phyloP scores from a whole-genome alignment of 1,140 invertebrate genomes.

The Brachionus sp. region DNA sequence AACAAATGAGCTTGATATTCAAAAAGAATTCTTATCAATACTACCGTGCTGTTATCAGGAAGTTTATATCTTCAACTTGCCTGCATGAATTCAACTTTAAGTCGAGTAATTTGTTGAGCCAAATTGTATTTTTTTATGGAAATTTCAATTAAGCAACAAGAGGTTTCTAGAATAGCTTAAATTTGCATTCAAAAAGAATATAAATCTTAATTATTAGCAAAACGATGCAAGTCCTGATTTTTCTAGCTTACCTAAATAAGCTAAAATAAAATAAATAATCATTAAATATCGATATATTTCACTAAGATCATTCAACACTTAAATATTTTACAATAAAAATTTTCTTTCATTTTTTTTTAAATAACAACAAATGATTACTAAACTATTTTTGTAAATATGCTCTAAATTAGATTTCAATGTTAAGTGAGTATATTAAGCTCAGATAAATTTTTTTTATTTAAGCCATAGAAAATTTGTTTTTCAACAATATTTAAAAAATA shows the following conservation, averaged over 20 bases:
- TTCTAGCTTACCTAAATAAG: not conserved
- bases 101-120: not conserved
- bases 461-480: not conserved
- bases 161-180: not conserved
- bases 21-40: not conserved
- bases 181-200: constrained; percentile 21
- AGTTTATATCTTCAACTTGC: not conserved
- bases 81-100: not conserved
- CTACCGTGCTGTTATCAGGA: not conserved
- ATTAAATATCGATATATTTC: not conserved
- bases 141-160: constrained; percentile 19
- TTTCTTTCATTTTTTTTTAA: not conserved
- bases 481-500: not conserved
- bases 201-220: not conserved
- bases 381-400: not conserved
- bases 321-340: not conserved
- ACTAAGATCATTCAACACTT: not conserved
- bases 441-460: not conserved
- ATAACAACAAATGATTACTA: not conserved
- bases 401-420: not conserved
- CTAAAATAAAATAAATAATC: constrained; percentile 7
- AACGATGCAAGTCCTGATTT: not conserved
- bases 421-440: not conserved
- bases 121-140: not conserved
- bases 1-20: not conserved